Evolutionary conservation across 1,140 invertebrate species (phyloP), one percentile per base, ranked within the genome.

Genomic region (Euwallacea similis): DNA sequence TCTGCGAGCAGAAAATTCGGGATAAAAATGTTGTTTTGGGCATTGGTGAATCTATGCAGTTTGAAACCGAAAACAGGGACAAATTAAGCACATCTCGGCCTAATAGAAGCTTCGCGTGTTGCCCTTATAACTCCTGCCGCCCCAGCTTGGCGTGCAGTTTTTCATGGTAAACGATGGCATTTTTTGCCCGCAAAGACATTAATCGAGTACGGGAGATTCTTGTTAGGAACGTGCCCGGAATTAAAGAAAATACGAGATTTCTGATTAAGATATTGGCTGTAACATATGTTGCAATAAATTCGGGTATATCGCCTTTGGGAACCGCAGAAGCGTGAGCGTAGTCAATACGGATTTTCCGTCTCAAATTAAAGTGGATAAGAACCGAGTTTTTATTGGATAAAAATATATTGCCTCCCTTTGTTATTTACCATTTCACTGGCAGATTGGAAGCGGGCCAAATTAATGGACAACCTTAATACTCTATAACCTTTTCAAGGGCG

Each of bases 311-410:
- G 46, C 46, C 46, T 50, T 50, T 13, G 46, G 46, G 46, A 50
- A 13, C 46, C 46, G 13, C 46, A 50, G 46, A 50, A 50, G 9
- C 46, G 46, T 13, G 9, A 50, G 46, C 46, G 46, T 50, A 50
- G 46, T 50, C 46, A 50, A 50, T 50, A 50, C 46, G 46, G 46
- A 50, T 50, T 50, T 50, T 50, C 46, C 9, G 9, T 50, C 46
- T 50, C 46, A 50, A 50, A 50, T 50, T 50, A 50, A 50, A 50
- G 46, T 50, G 46, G 46, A 50, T 50, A 50, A 50, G 9, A 50
- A 7, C 9, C 9, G 46, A 50, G 13, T 50, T 50, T 50, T 50
- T 50, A 50, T 50, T 13, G 21, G 21, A 33, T 33, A 33, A 33
- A 33, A 33, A 33, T 33, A 50, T 50, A 50, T 13, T 10, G 9